A percentile compares a stretch with the other conserved stretches of the same genome.
These are phyloP conservation scores for Caenorhabditis panamensis DNA, from an alignment of 2,888 invertebrate genomes.

Conservation along the genomic window DNA sequence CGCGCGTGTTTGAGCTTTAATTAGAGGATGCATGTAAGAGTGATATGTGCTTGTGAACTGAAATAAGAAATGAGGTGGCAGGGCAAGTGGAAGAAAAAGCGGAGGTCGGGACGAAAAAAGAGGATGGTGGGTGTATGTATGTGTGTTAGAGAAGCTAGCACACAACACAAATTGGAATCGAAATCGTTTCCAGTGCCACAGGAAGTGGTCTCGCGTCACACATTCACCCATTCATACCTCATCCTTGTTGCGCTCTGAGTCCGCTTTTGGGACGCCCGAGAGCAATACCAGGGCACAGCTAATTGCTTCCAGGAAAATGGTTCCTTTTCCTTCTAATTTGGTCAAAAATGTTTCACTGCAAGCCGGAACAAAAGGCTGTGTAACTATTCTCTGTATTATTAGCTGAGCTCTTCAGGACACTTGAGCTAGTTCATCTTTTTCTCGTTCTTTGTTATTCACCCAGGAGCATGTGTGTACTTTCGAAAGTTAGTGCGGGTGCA, in stretches of 20 bases:
- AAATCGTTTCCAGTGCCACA: conserved; percentile 53
- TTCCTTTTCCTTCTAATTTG: not conserved
- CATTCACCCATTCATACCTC: conserved; percentile 57
- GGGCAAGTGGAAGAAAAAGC: not conserved
- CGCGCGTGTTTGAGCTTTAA: conserved; percentile 33
- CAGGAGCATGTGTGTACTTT: not conserved
- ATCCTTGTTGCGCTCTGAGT: conserved; percentile 13
- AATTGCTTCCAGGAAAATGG: conserved; percentile 25
- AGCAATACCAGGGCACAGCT: conserved; percentile 12
- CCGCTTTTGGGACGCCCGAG: conserved; percentile 28
- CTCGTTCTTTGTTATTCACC: not conserved
- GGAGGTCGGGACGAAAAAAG: not conserved
- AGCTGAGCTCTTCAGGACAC: too few species aligned
- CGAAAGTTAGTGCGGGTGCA: not conserved
- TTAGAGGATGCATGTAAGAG: conserved; percentile 18
- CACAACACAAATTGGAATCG: conserved; percentile 49
- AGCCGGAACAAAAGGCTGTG: too few species aligned
- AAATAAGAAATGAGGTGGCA: conserved; percentile 2
- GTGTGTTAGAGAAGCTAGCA: conserved; percentile 19
- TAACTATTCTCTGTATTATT: too few species aligned
- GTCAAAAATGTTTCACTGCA: too few species aligned
- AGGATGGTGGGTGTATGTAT: conserved; percentile 9
- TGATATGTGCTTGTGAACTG: not conserved
- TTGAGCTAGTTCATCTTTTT: too few species aligned
- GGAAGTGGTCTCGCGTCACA: conserved; percentile 57